Base-by-base conservation (phyloP, 2,888 invertebrate genomes). In the Eurytoma californica region DNA sequence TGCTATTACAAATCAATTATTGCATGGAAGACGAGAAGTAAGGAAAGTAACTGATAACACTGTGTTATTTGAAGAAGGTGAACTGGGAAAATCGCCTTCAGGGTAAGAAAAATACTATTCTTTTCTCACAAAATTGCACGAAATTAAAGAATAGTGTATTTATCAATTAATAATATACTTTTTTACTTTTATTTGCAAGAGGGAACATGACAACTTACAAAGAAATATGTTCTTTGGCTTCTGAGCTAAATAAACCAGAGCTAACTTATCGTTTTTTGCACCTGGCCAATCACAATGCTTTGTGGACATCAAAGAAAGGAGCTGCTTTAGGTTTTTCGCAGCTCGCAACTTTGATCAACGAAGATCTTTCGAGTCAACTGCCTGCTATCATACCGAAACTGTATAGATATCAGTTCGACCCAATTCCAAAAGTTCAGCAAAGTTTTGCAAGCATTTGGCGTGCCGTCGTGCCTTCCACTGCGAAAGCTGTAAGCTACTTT, bases 401-500 rank as follows among this genome's bases (percentile, higher is more conserved):
- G 30, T 97, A 95, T 88, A 93, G 95, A 68, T 95, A 95, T 91
- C 95, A 97, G 88, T 98, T 96, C 90, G 98, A 98, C 91, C 98
- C 98, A 14, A 97, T 96, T 80, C 95, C 96, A 51, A 95, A 95
- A 87, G 95, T 98, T 84, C 97, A 98, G 90, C 94, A 95, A 88
- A 97, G 97, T 18, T 98, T 98, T 97, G 93, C 95, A 70, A 95
- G 95, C 86, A 98, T 98, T 86, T 98, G 98, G 98, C 95, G 95
- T 83, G 95, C 96, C 16, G 92, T 98, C 68, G 97, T 98, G 13
- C 93, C 94, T 18, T 96, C 97, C 86, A 95, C 96, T 3, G 94
- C 95, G 86, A 96, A 96, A 89, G 95, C 95, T 68, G 96, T 97
- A 87, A 92, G 92, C 90, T 72, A 47, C 67, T 28, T 67, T 53